phyloP scores from a whole-genome alignment of 1,140 invertebrate genomes.

The Procambarus clarkii region DNA sequence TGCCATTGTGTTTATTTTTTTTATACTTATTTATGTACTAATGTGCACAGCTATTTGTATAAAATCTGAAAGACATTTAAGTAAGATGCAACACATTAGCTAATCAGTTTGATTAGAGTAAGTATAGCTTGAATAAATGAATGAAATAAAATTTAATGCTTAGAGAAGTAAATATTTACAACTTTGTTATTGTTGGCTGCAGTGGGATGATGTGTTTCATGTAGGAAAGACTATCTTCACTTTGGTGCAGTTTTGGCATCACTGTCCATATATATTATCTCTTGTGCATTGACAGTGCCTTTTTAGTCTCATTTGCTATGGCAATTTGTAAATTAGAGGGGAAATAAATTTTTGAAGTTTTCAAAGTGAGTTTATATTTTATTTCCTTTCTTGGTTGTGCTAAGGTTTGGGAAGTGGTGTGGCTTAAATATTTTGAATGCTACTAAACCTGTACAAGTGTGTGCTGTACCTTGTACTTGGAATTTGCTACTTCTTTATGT shows the following conservation, averaged over 20 bases:
- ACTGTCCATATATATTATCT: background rate
- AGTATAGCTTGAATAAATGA: background rate
- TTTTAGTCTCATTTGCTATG: background rate
- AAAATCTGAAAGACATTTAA: background rate
- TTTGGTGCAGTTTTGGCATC: background rate
- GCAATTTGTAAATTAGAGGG: background rate
- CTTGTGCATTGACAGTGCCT: constrained; percentile 9
- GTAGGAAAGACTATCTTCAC: background rate
- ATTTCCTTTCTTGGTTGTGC: background rate
- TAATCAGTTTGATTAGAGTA: background rate
- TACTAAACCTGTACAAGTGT: too few relatives aligned
- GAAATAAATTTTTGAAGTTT: background rate
- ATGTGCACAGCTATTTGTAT: background rate
- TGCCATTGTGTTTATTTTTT: too few relatives aligned
- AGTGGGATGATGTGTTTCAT: background rate
- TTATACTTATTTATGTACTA: too few relatives aligned
- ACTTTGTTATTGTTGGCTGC: background rate
- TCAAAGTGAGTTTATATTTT: background rate
- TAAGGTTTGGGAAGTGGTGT: background rate
- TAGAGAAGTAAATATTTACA: background rate
- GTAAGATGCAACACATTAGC: background rate
- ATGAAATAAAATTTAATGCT: background rate
- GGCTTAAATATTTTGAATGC: background rate
- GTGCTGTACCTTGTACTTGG: background rate
- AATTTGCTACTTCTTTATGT: background rate